Conservation (phyloP, 2,113 vertebrate genomes). For the Dicaeum eximium region DNA sequence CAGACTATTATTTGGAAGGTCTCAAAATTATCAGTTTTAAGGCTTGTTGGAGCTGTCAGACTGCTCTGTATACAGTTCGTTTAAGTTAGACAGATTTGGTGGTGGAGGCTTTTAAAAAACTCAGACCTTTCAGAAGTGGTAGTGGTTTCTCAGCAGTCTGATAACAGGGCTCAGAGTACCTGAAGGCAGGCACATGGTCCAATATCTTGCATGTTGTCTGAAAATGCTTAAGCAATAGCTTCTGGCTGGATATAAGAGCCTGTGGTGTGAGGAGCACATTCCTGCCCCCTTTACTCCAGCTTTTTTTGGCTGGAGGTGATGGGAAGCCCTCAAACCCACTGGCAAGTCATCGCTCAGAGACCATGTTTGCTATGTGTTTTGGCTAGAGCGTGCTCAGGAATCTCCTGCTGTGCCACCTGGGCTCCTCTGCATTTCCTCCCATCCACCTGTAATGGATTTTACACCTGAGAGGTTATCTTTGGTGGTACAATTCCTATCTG, state of each 20-base stretch:
- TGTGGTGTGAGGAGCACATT: accelerated
- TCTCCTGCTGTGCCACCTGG: not conserved
- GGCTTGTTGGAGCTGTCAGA: not conserved
- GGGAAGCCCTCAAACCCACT: not conserved
- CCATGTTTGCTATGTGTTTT: accelerated
- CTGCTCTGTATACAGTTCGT: accelerated
- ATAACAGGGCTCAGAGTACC: not conserved
- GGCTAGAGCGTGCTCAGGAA: not conserved
- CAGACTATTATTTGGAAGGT: not conserved
- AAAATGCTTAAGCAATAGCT: not conserved
- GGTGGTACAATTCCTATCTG: not conserved
- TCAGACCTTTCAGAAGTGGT: not conserved
- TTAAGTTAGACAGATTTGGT: not conserved
- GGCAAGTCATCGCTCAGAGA: not conserved
- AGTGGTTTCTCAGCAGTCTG: not conserved
- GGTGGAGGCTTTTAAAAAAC: not conserved
- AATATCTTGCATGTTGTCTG: accelerated
- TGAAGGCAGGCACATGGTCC: not conserved
- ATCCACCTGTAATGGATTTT: not conserved
- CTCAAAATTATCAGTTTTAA: accelerated
- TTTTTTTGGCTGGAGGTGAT: accelerated
- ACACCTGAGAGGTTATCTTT: constrained; percentile 17
- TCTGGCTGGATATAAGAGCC: accelerated
- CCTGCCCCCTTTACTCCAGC: not conserved
- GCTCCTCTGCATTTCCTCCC: not conserved